Conservation (phyloP, 2,797 vertebrate species). For the Helarctos malayanus region DNA sequence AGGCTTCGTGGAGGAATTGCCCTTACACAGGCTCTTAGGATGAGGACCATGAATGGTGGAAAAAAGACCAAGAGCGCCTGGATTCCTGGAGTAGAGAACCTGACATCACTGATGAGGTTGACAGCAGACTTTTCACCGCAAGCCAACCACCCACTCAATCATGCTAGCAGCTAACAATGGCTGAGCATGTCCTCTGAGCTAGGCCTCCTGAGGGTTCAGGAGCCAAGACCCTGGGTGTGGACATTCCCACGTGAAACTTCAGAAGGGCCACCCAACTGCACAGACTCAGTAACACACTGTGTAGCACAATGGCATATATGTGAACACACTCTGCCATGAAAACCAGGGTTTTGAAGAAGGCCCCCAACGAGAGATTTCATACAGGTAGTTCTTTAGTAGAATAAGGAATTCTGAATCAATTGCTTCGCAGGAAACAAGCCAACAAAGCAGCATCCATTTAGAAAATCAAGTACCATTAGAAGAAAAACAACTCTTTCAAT, state of each 20-base stretch:
- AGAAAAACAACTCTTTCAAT: constrained; percentile 46
- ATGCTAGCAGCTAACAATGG: background rate
- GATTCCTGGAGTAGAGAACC: background rate
- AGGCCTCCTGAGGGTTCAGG: background rate
- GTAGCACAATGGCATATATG: background rate
- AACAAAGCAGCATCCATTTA: background rate
- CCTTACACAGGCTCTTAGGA: background rate
- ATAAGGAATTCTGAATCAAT: background rate
- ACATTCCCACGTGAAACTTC: background rate
- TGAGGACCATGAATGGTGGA: background rate
- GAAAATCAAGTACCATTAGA: background rate
- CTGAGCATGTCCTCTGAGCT: background rate
- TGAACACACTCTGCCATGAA: background rate
- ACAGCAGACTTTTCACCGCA: background rate
- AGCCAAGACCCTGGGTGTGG: background rate
- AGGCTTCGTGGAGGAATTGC: background rate
- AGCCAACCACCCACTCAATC: background rate
- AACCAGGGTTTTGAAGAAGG: background rate
- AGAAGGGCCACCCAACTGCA: background rate
- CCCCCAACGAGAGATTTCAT: background rate
- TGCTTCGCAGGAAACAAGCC: constrained; percentile 9
- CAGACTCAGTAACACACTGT: background rate
- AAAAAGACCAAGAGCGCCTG: background rate
- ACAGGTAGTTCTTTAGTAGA: background rate
- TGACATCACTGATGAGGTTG: background rate